Base-by-base conservation (phyloP, 37 sponge, comb jelly and placozoan species). In the Aplysina aerophoba region DNA sequence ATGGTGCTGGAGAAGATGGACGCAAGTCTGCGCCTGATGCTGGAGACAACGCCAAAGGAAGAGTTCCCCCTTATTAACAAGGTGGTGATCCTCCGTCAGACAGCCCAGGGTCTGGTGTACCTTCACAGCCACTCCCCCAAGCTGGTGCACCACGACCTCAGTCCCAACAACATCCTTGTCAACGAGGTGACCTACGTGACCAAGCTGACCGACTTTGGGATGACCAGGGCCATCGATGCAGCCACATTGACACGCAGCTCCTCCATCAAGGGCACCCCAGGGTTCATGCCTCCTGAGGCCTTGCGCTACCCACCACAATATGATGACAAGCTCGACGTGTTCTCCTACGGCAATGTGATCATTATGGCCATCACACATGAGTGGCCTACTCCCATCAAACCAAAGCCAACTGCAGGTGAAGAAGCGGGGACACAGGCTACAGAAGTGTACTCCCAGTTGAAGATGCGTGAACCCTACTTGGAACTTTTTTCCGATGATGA, bases 291-390 rank as follows among this genome's bases (percentile, higher is more conserved):
- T 28, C 64, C 64, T 28, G 64, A 62, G 11, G 64, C 64, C 4
- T 62, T 62, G 64, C 64, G 28, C 27, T 28, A n/a, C 28, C 64
- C 64, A 28, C 64, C 12, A 62, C 24, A 28, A 62, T 62, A 62
- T 14, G 64, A 62, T 27, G 64, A 62, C 24, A 62, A 62, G 64
- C 27, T 27, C 64, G 64, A 62, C 11, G 28, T 62, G 24, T 62
- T 62, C 64, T 62, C 64, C 24, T 62, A 28, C 28, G 64, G 64
- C 28, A 62, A 62, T 14, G 4, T n/a, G 4, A n/a, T 62, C 28
- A n/a, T 62, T 4, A 62, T 62, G 64, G 28, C 64, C 64, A n/a
- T 62, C 64, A 28, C 64, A 62, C 64, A 62, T 27, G 64, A 62
- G 28, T 62, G 64, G 24, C 64, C 64, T 4, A 27, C 28, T 4